A percentile compares a stretch with the other conserved stretches of the same genome.
These are phyloP conservation scores for Drosophila sturtevanti DNA, from an alignment of 1,140 invertebrate genomes.

Conservation along the genomic window DNA sequence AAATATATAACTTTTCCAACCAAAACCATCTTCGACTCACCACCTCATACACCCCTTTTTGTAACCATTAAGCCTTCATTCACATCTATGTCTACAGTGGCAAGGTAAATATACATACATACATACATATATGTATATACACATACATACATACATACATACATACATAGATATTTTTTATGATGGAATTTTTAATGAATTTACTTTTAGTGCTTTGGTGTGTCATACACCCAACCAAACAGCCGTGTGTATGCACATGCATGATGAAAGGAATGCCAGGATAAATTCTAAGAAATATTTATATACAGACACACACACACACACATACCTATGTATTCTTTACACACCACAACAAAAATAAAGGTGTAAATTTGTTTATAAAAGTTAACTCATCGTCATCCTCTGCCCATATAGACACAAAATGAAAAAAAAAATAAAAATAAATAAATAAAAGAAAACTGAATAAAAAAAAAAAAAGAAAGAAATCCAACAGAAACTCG, in stretches of 20 bases:
- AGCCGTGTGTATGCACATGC: slow-evolving; percentile 28
- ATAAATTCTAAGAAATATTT: slow-evolving; percentile 30
- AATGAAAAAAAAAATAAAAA: neutral
- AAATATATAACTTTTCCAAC: slow-evolving; percentile 50
- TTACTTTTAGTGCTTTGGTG: slow-evolving; percentile 72
- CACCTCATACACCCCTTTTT: neutral
- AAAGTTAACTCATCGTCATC: slow-evolving; percentile 42
- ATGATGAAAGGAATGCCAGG: slow-evolving; percentile 20
- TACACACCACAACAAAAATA: slow-evolving; percentile 56
- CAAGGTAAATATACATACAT: slow-evolving; percentile 27
- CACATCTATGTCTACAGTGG: slow-evolving; percentile 4
- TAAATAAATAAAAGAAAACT: neutral
- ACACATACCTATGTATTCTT: slow-evolving; percentile 38
- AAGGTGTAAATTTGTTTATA: slow-evolving; percentile 77
- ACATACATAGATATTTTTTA: slow-evolving; percentile 70
- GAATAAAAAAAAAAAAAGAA: neutral
- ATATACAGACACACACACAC: neutral
- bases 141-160: too few species aligned
- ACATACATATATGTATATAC: too few species aligned
- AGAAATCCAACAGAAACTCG: too few species aligned
- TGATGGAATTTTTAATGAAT: slow-evolving; percentile 81
- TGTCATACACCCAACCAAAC: slow-evolving; percentile 60
- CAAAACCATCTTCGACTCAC: neutral
- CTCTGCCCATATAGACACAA: slow-evolving; percentile 18
- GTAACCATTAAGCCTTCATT: neutral